phyloP scores from a whole-genome alignment of 2,113 vertebrate genomes.

The Oryzias celebensis region DNA sequence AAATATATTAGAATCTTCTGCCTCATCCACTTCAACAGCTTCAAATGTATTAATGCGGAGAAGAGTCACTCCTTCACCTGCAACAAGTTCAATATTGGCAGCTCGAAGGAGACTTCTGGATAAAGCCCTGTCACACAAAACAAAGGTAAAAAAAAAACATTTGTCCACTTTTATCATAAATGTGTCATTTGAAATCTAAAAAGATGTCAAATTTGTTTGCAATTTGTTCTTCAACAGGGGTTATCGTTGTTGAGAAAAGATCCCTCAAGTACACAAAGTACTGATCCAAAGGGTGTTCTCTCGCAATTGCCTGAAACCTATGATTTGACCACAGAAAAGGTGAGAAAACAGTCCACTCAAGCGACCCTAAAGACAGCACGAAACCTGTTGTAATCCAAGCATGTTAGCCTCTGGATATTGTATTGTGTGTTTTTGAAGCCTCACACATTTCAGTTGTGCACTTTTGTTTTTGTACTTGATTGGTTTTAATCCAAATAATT shows the following conservation, averaged over 20 bases:
- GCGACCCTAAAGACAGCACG: background rate
- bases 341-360: conserved; percentile 23
- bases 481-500: too few relatives aligned
- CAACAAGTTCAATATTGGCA: conserved; percentile 74
- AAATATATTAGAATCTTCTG: conserved; percentile 30
- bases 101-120: conserved; percentile 78
- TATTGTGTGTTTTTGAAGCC: too few relatives aligned
- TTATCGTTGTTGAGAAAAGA: conserved; percentile 67
- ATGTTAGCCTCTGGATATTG: too few relatives aligned
- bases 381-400: too few relatives aligned
- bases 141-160: conserved; percentile 68
- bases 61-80: conserved; percentile 54
- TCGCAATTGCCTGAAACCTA: conserved; percentile 55
- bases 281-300: conserved; percentile 56
- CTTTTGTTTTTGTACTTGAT: too few relatives aligned
- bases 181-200: conserved; percentile 1
- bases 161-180: background rate
- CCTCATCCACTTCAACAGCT: conserved; percentile 37
- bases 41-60: conserved; percentile 46
- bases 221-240: conserved; percentile 47
- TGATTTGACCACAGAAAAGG: conserved; percentile 69
- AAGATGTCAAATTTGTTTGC: background rate
- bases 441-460: too few relatives aligned
- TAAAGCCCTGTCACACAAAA: conserved; percentile 77
- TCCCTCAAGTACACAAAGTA: conserved; percentile 41